Base-by-base conservation (phyloP, 2,113 vertebrate species). In the Azemiops feae region DNA sequence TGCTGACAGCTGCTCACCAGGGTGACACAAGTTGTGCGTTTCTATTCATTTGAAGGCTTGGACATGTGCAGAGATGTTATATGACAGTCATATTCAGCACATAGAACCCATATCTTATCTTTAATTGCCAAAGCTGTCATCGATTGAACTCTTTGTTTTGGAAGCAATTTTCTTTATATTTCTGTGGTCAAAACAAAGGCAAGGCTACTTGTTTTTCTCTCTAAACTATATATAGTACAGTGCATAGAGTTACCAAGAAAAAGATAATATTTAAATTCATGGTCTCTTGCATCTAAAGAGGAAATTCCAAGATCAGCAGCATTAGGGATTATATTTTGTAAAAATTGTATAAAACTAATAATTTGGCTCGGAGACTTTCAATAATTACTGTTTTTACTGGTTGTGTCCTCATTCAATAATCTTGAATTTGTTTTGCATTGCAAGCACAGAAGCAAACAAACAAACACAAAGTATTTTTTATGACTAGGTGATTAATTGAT, bases 371-470 rank as follows among this genome's bases (percentile, higher is more conserved):
- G 91, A 34, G 16, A 1, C 0, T 91, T 1, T 1, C 25, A 58
- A 18, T 81, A 27, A 39, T 93, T 89, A 52, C 69, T 91, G 34
- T 87, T 74, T 27, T 55, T 43, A 87, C 91, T 93, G 0, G 45
- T 89, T 93, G 7, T 93, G 27, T 0, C 89, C 94, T 92, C 1
- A 86, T 94, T 96, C 93, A 43, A 55, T 8, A 95, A n/a, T 8
- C 89, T 52, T 54, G 3, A 60, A 93, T 92, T 88, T 94, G n/a
- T 88, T 54, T 93, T 55, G 85, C 53, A 1, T 91, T 25, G 4
- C 27, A 92, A 93, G 27, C 1, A 93, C 45, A 85, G 25, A 53
- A 20, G 47, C 47, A 91, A 1, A 91, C 1, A 89, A 89, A 39
- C 9, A 94, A 93, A 89, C 64, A 2, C 8, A 1, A 39, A n/a